Conservation (phyloP, 2,888 invertebrate genomes). For the Dicroscelio sp. region DNA sequence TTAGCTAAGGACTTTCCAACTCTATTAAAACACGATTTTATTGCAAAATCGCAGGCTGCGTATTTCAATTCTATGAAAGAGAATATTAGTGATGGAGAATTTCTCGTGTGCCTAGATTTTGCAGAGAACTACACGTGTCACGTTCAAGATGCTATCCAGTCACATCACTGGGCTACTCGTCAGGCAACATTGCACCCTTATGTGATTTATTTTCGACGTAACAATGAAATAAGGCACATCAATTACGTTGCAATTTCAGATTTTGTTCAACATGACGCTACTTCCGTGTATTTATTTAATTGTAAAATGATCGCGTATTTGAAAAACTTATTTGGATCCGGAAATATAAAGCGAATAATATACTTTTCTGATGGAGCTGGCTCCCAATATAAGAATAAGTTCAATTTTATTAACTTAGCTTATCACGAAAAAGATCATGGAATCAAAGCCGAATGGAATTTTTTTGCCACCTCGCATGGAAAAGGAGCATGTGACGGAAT, state of each 20-base stretch:
- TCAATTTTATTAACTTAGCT: constrained; percentile 27
- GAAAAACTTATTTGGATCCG: not conserved
- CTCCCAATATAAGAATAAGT: constrained; percentile 26
- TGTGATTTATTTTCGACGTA: constrained; percentile 15
- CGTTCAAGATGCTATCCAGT: constrained; percentile 51
- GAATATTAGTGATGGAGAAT: constrained; percentile 26
- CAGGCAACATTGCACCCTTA: constrained; percentile 41
- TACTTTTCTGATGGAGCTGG: constrained; percentile 38
- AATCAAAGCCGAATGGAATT: constrained; percentile 10
- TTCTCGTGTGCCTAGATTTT: constrained; percentile 39
- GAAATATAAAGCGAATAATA: not conserved
- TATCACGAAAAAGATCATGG: constrained; percentile 6
- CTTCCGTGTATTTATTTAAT: constrained; percentile 41
- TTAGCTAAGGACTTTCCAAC: constrained; percentile 17
- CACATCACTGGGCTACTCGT: constrained; percentile 48
- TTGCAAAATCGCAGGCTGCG: constrained; percentile 31
- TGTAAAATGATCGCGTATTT: constrained; percentile 16
- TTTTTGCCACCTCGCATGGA: constrained; percentile 28
- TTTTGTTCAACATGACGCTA: constrained; percentile 28
- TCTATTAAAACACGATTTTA: constrained; percentile 30
- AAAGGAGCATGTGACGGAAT: constrained; percentile 37
- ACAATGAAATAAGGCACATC: not conserved
- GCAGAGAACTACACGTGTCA: constrained; percentile 41
- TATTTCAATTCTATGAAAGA: constrained; percentile 31
- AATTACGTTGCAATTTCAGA: constrained; percentile 51